These are phyloP conservation scores for Collichthys lucidus DNA, from an alignment of 2,113 vertebrate genomes.

Conservation along the genomic window DNA sequence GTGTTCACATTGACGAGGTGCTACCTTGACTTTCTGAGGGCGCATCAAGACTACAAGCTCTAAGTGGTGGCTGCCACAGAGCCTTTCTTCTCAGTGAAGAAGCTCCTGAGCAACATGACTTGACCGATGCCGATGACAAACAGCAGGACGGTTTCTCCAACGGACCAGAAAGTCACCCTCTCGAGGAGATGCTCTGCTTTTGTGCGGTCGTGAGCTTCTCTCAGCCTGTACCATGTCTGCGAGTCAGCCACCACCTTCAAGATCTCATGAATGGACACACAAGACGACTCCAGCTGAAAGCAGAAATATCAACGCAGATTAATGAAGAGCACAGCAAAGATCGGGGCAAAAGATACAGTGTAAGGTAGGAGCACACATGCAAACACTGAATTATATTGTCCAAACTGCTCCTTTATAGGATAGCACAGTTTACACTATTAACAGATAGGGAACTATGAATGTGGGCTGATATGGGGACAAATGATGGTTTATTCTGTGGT, in stretches of 20 bases:
- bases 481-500: background rate
- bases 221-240: slow-evolving; percentile 89
- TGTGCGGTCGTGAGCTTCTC: slow-evolving; percentile 89
- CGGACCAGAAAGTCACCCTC: slow-evolving; percentile 89
- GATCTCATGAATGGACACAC: slow-evolving; percentile 89
- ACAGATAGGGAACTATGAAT: background rate
- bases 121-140: slow-evolving; percentile 90
- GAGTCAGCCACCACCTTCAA: slow-evolving; percentile 88
- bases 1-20: background rate
- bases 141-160: slow-evolving; percentile 87
- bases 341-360: background rate
- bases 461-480: background rate
- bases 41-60: background rate
- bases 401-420: background rate
- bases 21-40: background rate
- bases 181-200: slow-evolving; percentile 87
- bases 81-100: slow-evolving; percentile 88
- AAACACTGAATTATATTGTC: background rate
- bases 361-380: background rate
- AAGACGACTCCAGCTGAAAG: slow-evolving; percentile 90
- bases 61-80: slow-evolving; percentile 79
- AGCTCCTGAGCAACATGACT: slow-evolving; percentile 91
- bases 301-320: background rate
- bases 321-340: background rate
- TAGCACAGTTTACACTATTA: background rate